Percentiles rank a stretch among this genome's conserved stretches.
phyloP scores from a whole-genome alignment of 2,113 vertebrate genomes.

The Isichthys henryi region DNA sequence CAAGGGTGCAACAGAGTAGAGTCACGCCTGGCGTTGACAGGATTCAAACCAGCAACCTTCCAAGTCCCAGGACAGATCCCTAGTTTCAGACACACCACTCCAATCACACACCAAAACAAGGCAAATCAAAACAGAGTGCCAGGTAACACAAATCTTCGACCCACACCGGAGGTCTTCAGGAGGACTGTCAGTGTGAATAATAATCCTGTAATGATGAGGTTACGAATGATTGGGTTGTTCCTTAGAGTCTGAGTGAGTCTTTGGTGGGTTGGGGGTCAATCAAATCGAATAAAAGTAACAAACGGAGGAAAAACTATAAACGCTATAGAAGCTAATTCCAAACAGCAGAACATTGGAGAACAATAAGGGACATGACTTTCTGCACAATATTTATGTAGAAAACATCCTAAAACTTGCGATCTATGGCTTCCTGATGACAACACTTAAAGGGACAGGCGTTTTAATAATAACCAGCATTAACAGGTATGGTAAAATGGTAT shows the following conservation, averaged over 20 bases:
- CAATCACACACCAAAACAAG: not conserved
- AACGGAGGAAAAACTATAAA: not conserved
- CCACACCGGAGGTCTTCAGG: not conserved
- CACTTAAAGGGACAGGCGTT: not conserved
- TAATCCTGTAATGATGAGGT: not conserved
- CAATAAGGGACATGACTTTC: not conserved
- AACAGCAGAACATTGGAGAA: not conserved
- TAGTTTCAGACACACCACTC: too few relatives aligned
- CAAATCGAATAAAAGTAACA: not conserved
- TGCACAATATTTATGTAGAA: not conserved
- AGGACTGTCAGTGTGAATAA: not conserved
- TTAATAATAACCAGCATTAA: not conserved
- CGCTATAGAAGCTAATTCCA: not conserved
- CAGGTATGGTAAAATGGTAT: not conserved
- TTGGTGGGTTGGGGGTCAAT: not conserved
- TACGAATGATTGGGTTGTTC: not conserved
- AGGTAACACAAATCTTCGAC: not conserved
- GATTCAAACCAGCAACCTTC: too few relatives aligned
- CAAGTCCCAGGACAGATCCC: too few relatives aligned
- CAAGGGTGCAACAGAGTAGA: too few relatives aligned
- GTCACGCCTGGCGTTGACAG: too few relatives aligned
- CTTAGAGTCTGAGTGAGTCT: not conserved
- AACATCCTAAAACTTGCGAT: not conserved
- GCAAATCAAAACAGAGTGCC: not conserved
- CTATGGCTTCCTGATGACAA: not conserved